Conservation (phyloP, 2,113 vertebrate genomes). For the Xenus cinereus region DNA sequence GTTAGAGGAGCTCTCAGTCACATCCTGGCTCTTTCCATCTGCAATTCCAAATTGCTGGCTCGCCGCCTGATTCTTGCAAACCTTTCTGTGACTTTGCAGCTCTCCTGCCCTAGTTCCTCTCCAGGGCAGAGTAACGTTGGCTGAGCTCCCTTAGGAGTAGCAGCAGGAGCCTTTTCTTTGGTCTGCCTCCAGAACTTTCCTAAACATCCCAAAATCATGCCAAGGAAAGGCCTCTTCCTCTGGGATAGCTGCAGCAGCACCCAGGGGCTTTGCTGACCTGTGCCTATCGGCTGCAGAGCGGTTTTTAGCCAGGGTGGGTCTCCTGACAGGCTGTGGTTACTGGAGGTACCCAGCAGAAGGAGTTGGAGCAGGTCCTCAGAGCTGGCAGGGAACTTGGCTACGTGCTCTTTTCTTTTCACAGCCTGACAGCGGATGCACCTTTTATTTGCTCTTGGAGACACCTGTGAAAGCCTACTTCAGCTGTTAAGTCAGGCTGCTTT, state of each 20-base stretch:
- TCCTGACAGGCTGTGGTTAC: background rate
- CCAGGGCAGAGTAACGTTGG: background rate
- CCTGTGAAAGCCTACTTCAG: background rate
- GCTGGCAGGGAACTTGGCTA: background rate
- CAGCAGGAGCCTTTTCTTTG: background rate
- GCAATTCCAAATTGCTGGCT: background rate
- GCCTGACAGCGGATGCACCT: background rate
- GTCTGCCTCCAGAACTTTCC: background rate
- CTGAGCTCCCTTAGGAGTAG: background rate
- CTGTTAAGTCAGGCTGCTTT: background rate
- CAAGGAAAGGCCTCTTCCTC: background rate
- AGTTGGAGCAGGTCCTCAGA: background rate
- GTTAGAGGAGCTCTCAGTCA: background rate
- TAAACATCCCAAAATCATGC: background rate
- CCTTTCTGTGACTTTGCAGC: slow-evolving; percentile 30
- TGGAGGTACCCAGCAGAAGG: background rate
- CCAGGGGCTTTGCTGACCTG: background rate
- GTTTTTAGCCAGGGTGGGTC: background rate
- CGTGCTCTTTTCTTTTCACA: background rate
- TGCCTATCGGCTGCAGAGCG: background rate
- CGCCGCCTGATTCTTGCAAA: background rate
- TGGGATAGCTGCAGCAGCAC: background rate
- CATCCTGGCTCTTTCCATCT: background rate
- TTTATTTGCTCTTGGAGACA: background rate
- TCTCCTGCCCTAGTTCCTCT: slow-evolving; percentile 7